Percentiles rank a stretch among this genome's conserved stretches.
Evolutionary conservation across 2,888 invertebrate genomes (phyloP).

Genomic region (Uloborus plumipes): DNA sequence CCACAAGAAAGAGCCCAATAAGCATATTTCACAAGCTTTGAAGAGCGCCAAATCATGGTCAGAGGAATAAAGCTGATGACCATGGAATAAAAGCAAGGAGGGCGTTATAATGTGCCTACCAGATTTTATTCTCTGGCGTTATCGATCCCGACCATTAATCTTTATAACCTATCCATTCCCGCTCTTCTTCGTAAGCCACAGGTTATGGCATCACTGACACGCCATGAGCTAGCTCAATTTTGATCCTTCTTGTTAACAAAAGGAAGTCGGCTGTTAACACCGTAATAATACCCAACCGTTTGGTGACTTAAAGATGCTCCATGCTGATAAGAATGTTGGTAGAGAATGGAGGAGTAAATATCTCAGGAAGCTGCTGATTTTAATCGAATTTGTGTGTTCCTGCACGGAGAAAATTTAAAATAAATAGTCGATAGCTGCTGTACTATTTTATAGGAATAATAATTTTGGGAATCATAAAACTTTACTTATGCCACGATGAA

Average conservation of each 20-base stretch:
- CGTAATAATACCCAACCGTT: slow-evolving; percentile 19
- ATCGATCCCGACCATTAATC: slow-evolving; percentile 34
- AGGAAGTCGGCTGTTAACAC: slow-evolving; percentile 40
- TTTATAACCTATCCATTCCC: slow-evolving; percentile 20
- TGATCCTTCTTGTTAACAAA: slow-evolving; percentile 46
- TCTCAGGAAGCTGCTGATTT: no score
- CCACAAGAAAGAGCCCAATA: no score
- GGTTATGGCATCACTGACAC: slow-evolving; percentile 50
- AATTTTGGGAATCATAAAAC: no score
- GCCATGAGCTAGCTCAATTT: slow-evolving; percentile 29
- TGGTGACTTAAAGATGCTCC: background rate
- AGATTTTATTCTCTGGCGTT: slow-evolving; percentile 16
- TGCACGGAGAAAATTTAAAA: no score
- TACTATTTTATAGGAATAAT: no score
- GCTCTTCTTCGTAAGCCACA: slow-evolving; percentile 35
- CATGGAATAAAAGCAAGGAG: slow-evolving; percentile 3
- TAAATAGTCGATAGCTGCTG: no score
- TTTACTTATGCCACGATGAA: no score
- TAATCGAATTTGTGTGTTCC: no score
- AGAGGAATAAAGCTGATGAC: background rate
- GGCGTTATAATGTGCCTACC: slow-evolving; percentile 9
- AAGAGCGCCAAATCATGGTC: no score
- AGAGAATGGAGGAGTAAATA: slow-evolving; percentile 5
- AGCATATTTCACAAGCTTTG: no score
- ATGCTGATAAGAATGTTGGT: background rate